phyloP scores from a whole-genome alignment of 2,888 invertebrate genomes.

The Parascotia fuliginaria region DNA sequence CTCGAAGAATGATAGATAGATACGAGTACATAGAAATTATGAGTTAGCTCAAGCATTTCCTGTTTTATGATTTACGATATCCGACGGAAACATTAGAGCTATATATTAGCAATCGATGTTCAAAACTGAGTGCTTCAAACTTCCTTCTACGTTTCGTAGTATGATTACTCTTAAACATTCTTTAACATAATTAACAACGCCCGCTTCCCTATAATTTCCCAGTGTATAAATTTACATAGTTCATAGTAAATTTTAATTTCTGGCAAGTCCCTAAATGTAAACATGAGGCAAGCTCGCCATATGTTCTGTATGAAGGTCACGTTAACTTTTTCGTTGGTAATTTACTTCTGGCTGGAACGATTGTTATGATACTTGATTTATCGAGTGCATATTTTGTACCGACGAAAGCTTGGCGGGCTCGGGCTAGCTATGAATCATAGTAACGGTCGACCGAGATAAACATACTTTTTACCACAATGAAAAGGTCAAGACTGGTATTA shows the following conservation, averaged over 20 bases:
- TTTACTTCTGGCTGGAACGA: slow-evolving; percentile 56
- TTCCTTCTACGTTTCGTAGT: too few species aligned
- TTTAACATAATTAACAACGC: slow-evolving; percentile 10
- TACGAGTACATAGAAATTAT: neutral
- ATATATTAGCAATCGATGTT: neutral
- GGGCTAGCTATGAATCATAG: slow-evolving; percentile 66
- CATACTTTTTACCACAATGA: slow-evolving; percentile 48
- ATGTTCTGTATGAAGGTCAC: slow-evolving; percentile 50
- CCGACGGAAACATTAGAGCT: neutral
- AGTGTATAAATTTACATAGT: slow-evolving; percentile 39
- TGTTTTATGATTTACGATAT: neutral
- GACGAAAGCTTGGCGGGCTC: slow-evolving; percentile 56
- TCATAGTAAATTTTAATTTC: slow-evolving; percentile 40
- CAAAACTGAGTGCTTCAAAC: neutral
- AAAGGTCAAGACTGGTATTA: slow-evolving; percentile 53
- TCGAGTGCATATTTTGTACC: slow-evolving; percentile 66
- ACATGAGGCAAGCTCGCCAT: slow-evolving; percentile 37
- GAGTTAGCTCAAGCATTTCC: neutral
- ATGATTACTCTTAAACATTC: neutral
- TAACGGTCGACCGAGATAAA: slow-evolving; percentile 58
- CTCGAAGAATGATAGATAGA: neutral
- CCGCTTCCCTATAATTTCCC: slow-evolving; percentile 19
- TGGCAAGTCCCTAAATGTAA: slow-evolving; percentile 46
- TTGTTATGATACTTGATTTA: slow-evolving; percentile 77
- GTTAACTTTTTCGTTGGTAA: slow-evolving; percentile 52